Evolutionary conservation across 2,113 vertebrate genomes (phyloP), one percentile per base, ranked within the genome.

Genomic region (Notarius lentiginosus): DNA sequence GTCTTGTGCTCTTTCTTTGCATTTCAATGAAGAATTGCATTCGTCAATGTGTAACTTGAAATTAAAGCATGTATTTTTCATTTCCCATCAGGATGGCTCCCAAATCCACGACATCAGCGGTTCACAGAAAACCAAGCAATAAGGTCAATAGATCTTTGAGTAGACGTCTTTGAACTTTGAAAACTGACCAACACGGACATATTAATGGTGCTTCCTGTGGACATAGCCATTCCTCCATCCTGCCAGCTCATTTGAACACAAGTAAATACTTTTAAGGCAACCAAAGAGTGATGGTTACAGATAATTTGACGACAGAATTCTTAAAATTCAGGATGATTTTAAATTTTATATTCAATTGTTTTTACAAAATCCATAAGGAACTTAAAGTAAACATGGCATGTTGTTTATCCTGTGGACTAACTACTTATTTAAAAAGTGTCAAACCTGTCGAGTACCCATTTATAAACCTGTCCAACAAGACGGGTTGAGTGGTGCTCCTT

Each of bases 391-490:
- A 7, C 5, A 10, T 61, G 47, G 47, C 30, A 55, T 65, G 49
- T 18, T 65, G 20, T 34, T 55, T 77, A 34, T 51, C 63, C 75
- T 89, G 82, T 84, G 82, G 58, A 53, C 49, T 27, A 76, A 15
- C 75, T 55, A 81, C 56, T 58, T 1, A 61, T 79, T 79, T 79
- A 79, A 56, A 58, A 79, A 20, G 77, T 30, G 77, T 58, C 14
- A 55, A 79, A 79, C 15, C 6, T 4, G n/a, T 79, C 17, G 34
- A 60, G 66, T 77, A 58, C 58, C 66, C 61, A 84, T 77, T 75
- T 68, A 53, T 87, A 85, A 47, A 95, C 94, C 93, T 84, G 95
- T 95, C 90, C 30, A 90, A 87, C 94, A 81, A 90, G 92, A 88
- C 89, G 88, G 87, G 70, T 90, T 41, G 75, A 79, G 58, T 88